These are phyloP conservation scores for Piprites chloris DNA, from an alignment of 2,113 vertebrate genomes.

Conservation along the genomic window DNA sequence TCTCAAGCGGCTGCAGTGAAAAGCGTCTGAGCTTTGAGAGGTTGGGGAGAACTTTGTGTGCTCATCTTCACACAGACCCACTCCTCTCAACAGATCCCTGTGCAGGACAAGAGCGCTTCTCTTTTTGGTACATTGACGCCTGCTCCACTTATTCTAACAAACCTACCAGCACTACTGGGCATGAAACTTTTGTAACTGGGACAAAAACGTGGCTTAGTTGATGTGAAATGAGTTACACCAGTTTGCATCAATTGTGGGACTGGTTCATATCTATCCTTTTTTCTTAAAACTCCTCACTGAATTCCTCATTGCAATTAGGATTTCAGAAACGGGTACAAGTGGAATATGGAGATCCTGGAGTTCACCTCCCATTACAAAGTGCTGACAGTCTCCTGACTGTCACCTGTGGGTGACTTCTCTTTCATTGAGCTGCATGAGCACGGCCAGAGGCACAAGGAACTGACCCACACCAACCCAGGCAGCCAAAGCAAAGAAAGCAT, in stretches of 20 bases:
- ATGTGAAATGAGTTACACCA: not conserved
- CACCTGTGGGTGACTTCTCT: fast-evolving
- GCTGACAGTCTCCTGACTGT: not conserved
- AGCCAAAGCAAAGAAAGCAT: not conserved
- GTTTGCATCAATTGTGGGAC: not conserved
- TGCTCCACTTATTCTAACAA: not conserved
- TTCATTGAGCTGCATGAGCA: not conserved
- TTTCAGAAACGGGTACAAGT: not conserved
- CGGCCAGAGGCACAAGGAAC: not conserved
- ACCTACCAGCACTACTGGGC: not conserved
- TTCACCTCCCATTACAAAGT: not conserved
- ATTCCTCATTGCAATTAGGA: not conserved
- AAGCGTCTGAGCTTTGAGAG: not conserved
- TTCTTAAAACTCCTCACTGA: not conserved
- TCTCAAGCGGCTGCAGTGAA: not conserved
- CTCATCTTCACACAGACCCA: not conserved
- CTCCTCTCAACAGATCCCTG: not conserved
- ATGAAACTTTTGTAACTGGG: not conserved
- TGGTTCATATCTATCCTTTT: fast-evolving
- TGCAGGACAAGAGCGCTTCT: not conserved
- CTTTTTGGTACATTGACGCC: not conserved
- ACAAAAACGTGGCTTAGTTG: not conserved
- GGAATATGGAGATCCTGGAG: not conserved
- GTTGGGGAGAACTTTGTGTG: not conserved
- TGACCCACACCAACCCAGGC: not conserved